phyloP scores from a whole-genome alignment of 1,140 invertebrate species.

The Proctacanthus coquilletti region DNA sequence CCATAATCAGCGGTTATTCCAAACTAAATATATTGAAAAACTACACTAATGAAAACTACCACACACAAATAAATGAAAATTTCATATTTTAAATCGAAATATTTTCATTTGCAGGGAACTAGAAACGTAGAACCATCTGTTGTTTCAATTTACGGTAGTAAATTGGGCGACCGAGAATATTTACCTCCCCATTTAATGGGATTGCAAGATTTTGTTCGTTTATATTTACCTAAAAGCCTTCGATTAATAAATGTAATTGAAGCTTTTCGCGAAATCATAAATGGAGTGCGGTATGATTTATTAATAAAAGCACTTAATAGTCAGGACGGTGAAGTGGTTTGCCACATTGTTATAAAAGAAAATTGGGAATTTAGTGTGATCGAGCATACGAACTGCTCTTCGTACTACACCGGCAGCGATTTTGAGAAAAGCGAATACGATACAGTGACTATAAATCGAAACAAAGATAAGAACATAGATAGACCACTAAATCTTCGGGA shows the following conservation, averaged over 20 bases:
- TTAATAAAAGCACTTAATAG: slow-evolving; percentile 20
- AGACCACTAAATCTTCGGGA: slow-evolving; percentile 9
- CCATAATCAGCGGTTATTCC: no score
- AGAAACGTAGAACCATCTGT: no score
- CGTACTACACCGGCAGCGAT: no score
- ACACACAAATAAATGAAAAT: no score
- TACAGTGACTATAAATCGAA: no score
- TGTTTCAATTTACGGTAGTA: no score
- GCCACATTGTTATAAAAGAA: slow-evolving; percentile 23
- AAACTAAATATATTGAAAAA: no score
- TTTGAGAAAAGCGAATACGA: no score
- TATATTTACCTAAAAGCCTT: slow-evolving; percentile 22
- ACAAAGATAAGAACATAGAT: slow-evolving; percentile 11
- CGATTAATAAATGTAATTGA: slow-evolving; percentile 25
- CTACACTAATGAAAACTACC: no score
- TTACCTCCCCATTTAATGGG: slow-evolving; percentile 27
- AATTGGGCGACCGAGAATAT: slow-evolving; percentile 26
- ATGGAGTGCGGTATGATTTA: slow-evolving; percentile 26
- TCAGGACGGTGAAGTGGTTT: slow-evolving; percentile 17
- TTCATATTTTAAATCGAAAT: no score
- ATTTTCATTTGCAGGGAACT: no score
- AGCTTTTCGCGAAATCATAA: slow-evolving; percentile 25
- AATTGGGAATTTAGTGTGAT: slow-evolving; percentile 24
- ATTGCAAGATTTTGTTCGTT: slow-evolving; percentile 27
- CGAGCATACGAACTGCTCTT: slow-evolving; percentile 21